A percentile compares a stretch with the other conserved stretches of the same genome.
Evolutionary conservation across 1,140 invertebrate species (phyloP).

Genomic region (Oryctes rhinoceros): DNA sequence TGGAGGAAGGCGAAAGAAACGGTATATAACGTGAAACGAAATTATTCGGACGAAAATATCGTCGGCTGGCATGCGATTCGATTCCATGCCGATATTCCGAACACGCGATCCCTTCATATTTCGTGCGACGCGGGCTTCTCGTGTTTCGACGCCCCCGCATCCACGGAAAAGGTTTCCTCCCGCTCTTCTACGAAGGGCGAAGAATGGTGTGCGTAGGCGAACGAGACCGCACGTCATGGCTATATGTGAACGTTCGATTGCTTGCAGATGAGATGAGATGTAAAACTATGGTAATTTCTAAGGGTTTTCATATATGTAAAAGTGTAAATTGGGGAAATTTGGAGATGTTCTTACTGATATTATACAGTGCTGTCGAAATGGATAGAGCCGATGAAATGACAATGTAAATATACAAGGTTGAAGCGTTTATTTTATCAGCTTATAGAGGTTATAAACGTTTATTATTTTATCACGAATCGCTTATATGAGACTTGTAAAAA

Average conservation of each 20-base stretch:
- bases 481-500: no score
- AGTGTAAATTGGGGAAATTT: neutral
- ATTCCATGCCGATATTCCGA: neutral
- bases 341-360: no score
- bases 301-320: no score
- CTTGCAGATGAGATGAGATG: neutral
- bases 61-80: constrained; percentile 16
- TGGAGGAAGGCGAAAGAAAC: neutral
- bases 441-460: no score
- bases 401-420: no score
- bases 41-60: constrained; percentile 13
- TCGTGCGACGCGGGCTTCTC: constrained; percentile 15
- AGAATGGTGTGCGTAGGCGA: neutral
- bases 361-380: no score
- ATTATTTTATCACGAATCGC: no score
- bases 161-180: neutral
- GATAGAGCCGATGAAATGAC: no score
- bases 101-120: constrained; percentile 27
- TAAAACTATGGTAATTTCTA: no score
- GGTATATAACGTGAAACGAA: neutral
- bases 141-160: neutral
- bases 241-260: neutral
- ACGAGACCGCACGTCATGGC: neutral
- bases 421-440: no score
- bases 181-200: neutral